Percentiles rank a stretch among this genome's conserved stretches.
phyloP scores from a whole-genome alignment of 2,888 invertebrate species.

The Caradrina clavipalpis region DNA sequence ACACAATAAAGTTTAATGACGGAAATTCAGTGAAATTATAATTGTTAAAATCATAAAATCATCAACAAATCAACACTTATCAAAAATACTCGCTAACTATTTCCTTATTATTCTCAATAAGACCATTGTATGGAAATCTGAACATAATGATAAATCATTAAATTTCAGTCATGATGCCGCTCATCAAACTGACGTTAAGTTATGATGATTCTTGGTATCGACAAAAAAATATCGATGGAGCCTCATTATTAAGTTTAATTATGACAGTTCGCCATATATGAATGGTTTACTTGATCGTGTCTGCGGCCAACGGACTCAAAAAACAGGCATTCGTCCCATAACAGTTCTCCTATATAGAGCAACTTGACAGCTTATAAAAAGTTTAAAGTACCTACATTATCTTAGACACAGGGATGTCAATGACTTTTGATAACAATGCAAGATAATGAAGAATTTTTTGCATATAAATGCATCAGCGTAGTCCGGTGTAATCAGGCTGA shows the following conservation, averaged over 20 bases:
- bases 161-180: conserved; percentile 71
- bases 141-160: conserved; percentile 70
- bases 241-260: conserved; percentile 89
- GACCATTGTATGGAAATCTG: conserved; percentile 71
- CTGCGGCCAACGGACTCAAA: conserved; percentile 75
- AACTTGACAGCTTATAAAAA: conserved; percentile 81
- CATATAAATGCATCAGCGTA: conserved; percentile 42
- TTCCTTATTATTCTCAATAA: conserved; percentile 58
- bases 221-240: conserved; percentile 83
- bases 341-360: conserved; percentile 80
- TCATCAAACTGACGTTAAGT: conserved; percentile 83
- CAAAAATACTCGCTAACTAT: conserved; percentile 33
- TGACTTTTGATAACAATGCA: conserved; percentile 71
- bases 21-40: too few relatives aligned
- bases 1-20: not conserved
- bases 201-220: conserved; percentile 84
- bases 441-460: conserved; percentile 63
- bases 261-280: conserved; percentile 89
- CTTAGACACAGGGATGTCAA: conserved; percentile 71
- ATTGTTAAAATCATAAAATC: not conserved
- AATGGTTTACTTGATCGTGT: conserved; percentile 81
- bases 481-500: conserved; percentile 19
- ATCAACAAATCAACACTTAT: conserved; percentile 24
- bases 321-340: conserved; percentile 78
- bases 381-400: conserved; percentile 75